These are phyloP conservation scores for Thripadectes ignobilis DNA, from an alignment of 2,797 vertebrate species.

Conservation along the genomic window DNA sequence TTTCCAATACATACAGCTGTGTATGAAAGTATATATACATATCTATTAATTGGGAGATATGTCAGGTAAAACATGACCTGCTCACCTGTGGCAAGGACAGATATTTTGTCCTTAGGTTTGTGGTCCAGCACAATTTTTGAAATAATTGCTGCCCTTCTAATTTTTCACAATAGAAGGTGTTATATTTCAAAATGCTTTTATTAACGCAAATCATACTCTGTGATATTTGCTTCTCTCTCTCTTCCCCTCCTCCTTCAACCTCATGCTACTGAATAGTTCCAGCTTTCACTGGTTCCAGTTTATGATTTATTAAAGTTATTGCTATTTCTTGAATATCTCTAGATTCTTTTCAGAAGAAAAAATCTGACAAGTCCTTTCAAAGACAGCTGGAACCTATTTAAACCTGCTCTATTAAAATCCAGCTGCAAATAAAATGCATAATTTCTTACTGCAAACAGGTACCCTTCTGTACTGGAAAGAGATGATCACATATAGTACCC, in stretches of 20 bases:
- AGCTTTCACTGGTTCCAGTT: conserved; percentile 17
- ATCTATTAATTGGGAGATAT: not conserved
- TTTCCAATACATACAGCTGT: not conserved
- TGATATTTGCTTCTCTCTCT: not conserved
- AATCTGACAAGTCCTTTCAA: conserved; percentile 32
- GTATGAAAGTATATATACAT: not conserved
- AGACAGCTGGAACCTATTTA: conserved; percentile 29
- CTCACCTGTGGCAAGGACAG: not conserved
- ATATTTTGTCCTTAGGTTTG: not conserved
- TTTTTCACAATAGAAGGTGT: not conserved
- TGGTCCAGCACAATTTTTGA: not conserved
- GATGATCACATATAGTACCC: not conserved
- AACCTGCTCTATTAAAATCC: not conserved
- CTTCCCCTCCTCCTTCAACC: not conserved
- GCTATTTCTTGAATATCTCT: conserved; percentile 38
- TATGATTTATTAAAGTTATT: conserved; percentile 48
- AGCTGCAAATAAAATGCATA: not conserved
- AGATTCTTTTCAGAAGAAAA: conserved; percentile 19
- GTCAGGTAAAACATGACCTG: not conserved
- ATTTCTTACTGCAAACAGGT: not conserved
- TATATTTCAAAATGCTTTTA: not conserved
- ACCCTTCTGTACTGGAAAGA: not conserved
- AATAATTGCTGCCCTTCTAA: not conserved
- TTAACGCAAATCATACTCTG: not conserved
- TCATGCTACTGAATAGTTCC: not conserved